Percentiles rank a stretch among this genome's conserved stretches.
Conservation (phyloP, 2,113 vertebrate genomes). For the Trachemys scripta region DNA sequence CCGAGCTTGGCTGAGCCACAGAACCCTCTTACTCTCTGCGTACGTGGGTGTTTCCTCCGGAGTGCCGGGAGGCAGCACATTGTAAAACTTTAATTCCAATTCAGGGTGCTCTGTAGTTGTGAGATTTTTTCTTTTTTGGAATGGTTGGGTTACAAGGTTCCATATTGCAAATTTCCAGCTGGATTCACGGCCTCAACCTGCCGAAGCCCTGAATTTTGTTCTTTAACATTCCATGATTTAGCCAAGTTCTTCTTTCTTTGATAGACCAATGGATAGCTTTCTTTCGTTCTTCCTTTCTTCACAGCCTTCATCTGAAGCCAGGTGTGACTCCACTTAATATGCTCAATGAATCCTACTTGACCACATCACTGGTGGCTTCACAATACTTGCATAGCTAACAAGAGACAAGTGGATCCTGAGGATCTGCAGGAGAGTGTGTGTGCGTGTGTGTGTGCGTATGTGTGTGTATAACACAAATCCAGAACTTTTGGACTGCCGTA, state of each 20-base stretch:
- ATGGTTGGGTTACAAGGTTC: neutral
- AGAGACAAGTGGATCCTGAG: neutral
- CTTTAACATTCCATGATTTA: neutral
- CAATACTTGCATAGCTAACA: neutral
- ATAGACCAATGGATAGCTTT: neutral
- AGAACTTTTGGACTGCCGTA: neutral
- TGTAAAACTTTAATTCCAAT: fast-evolving
- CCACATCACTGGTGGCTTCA: neutral
- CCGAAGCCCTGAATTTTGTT: neutral
- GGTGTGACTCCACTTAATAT: neutral
- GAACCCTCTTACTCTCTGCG: neutral
- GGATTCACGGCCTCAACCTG: neutral
- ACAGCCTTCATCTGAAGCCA: neutral
- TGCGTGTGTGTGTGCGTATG: fast-evolving
- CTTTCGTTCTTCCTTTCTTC: neutral
- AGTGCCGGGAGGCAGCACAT: fast-evolving
- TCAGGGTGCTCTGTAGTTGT: fast-evolving
- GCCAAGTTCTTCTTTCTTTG: neutral
- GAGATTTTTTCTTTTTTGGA: neutral
- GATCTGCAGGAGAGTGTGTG: neutral
- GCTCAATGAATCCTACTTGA: neutral
- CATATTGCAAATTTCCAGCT: neutral
- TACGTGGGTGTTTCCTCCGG: neutral
- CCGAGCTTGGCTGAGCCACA: neutral
- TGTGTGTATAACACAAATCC: neutral